Conservation (phyloP, 2,797 vertebrate species). For the Parauchenoglanis punctatus region DNA sequence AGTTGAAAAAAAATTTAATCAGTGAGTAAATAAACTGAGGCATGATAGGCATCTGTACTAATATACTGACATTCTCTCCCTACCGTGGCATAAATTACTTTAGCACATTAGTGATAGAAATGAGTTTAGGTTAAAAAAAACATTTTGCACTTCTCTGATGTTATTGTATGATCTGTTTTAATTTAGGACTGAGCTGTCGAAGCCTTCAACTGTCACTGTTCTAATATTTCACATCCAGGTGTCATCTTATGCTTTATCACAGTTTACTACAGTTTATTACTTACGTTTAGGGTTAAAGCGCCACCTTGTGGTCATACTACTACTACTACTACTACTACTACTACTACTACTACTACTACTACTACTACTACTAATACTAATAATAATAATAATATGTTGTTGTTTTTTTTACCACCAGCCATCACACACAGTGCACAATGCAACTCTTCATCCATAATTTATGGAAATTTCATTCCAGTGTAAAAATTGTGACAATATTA, state of each 20-base stretch:
- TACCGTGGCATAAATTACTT: background rate
- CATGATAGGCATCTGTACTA: background rate
- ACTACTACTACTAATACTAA: background rate
- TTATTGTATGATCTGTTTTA: background rate
- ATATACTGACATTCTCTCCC: no score
- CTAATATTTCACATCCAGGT: slow-evolving; percentile 25
- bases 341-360: background rate
- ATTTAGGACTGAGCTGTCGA: slow-evolving; percentile 1
- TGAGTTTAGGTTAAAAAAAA: background rate
- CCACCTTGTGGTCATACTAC: background rate
- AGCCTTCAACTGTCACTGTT: slow-evolving; percentile 2
- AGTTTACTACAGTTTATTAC: background rate
- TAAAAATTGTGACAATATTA: background rate
- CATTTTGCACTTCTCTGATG: background rate
- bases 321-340: background rate
- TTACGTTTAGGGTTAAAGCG: background rate
- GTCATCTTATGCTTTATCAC: background rate
- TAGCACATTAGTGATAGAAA: background rate
- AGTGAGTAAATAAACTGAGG: background rate
- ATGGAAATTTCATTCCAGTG: background rate
- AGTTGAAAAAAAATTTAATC: background rate
- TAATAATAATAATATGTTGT: no score
- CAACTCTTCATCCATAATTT: background rate
- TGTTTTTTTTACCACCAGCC: background rate
- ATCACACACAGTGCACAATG: background rate